Evolutionary conservation across 2,113 vertebrate species (phyloP).

Genomic region (Caracal caracal): DNA sequence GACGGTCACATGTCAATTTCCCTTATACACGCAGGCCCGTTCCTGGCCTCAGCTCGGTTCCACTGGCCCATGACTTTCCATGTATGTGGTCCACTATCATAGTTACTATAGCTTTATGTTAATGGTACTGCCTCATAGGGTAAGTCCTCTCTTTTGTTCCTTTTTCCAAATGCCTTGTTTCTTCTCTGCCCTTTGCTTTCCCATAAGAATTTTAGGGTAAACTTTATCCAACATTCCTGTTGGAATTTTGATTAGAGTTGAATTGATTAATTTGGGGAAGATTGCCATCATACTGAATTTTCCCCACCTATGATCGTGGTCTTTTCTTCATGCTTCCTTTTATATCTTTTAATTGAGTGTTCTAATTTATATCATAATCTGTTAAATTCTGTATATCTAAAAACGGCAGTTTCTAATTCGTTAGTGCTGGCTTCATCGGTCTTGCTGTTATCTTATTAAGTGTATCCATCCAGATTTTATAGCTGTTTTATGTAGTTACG

Average conservation of each 20-base stretch:
- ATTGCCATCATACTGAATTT: background rate
- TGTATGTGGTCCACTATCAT: fast-evolving
- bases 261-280: background rate
- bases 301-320: too few relatives aligned
- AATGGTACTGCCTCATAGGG: too few relatives aligned
- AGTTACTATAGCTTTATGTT: too few relatives aligned
- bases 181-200: background rate
- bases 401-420: background rate
- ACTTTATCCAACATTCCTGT: background rate
- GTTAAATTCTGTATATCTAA: background rate
- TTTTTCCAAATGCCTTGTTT: background rate
- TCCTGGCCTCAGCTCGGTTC: background rate
- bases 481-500: background rate
- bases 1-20: background rate
- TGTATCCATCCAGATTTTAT: background rate
- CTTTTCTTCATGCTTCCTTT: background rate
- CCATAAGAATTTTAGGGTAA: background rate
- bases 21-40: background rate
- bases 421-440: background rate
- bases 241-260: background rate
- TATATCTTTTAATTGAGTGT: background rate
- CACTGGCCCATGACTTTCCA: background rate
- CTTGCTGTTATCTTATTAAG: background rate
- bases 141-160: background rate
- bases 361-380: background rate